Evolutionary conservation across 2,888 invertebrate genomes (phyloP).

Genomic region (Trissoscelio sp.): DNA sequence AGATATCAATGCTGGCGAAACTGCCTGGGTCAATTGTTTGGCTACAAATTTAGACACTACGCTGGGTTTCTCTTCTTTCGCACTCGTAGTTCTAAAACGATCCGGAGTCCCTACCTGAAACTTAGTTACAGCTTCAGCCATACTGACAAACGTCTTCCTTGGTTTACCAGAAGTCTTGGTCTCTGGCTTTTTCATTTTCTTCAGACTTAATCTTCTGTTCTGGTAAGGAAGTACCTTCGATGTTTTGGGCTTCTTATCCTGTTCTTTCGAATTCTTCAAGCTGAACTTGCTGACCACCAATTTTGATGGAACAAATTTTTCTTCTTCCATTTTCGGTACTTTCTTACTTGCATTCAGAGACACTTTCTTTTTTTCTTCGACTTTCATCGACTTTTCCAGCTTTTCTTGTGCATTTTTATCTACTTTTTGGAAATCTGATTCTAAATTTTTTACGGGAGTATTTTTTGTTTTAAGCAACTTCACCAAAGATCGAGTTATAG

Average conservation of each 20-base stretch:
- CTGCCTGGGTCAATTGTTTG: slow-evolving; percentile 75
- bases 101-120: slow-evolving; percentile 85
- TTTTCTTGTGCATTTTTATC: not conserved
- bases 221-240: slow-evolving; percentile 69
- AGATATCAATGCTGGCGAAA: slow-evolving; percentile 76
- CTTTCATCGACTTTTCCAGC: not conserved
- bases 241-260: slow-evolving; percentile 12
- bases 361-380: not conserved
- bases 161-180: too few relatives aligned
- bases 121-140: slow-evolving; percentile 85
- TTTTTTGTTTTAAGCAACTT: slow-evolving; percentile 44
- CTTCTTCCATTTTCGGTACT: not conserved
- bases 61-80: slow-evolving; percentile 75
- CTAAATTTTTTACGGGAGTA: slow-evolving; percentile 16
- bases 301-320: slow-evolving; percentile 22
- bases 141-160: slow-evolving; percentile 81
- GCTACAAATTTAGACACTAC: slow-evolving; percentile 71
- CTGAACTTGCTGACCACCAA: slow-evolving; percentile 23
- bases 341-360: not conserved
- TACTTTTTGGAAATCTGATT: slow-evolving; percentile 33
- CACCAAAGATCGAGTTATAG: slow-evolving; percentile 31
- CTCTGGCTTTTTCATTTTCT: slow-evolving; percentile 47
- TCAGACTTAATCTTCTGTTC: slow-evolving; percentile 72
- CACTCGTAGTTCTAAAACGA: slow-evolving; percentile 83
- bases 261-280: slow-evolving; percentile 26